Evolutionary conservation across 1,140 invertebrate species (phyloP), one percentile per base, ranked within the genome.

Genomic region (Maconellicoccus hirsutus): DNA sequence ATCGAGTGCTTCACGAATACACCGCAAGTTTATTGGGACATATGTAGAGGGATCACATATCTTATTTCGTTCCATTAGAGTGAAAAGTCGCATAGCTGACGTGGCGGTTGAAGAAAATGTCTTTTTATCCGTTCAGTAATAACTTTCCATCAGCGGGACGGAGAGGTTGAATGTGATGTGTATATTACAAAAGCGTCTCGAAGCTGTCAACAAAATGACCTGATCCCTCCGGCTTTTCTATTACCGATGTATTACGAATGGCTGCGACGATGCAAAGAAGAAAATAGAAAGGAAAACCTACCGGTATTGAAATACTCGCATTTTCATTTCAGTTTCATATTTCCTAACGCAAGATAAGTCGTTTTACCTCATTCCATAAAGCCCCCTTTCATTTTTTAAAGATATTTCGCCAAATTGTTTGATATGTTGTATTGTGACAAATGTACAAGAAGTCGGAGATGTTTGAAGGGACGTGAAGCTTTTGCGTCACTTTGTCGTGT

Each of bases 271-370:
- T 33, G 29, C 29, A 12, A 33, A 33, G 12, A 33, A 33, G 16
- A 19, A 52, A 16, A 16, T 6, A 19, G 42, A 14, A 52, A 16
- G 42, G 16, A 16, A 33, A 52, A 52, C 42, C n/a, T 52, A 19
- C 12, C 12, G n/a, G 42, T 52, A 52, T 4, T 52, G 42, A 16
- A 52, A 52, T 52, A 52, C 42, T 19, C 42, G 12, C 42, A 52
- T 52, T 52, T 52, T 52, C 42, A 52, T 52, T 52, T 52, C 42
- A 52, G 42, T 52, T 52, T 52, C 42, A 52, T 52, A 52, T 52
- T 52, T 52, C 42, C 6, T n/a, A 52, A 52, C 4, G 10, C 6
- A 52, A 52, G 42, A 52, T 52, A 52, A 52, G 42, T 52, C 42
- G 42, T 52, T 52, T 52, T 52, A 52, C 42, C 42, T 52, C n/a